Evolutionary conservation across 2,888 invertebrate genomes (phyloP).

Genomic region (Microplitis deprimator): DNA sequence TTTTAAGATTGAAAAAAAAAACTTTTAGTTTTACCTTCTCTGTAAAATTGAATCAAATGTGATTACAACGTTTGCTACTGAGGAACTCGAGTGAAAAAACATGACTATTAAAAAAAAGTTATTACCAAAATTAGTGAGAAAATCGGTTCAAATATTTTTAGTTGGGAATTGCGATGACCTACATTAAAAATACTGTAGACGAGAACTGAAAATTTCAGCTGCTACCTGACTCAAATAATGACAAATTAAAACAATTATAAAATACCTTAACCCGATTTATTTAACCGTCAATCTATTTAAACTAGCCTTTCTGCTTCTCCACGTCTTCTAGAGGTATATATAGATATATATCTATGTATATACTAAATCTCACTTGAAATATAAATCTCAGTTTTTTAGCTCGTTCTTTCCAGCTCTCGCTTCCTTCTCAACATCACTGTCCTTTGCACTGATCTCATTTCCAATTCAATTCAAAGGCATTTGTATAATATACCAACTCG

Average conservation of each 20-base stretch:
- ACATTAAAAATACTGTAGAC: no score
- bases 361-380: conserved; percentile 25
- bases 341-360: conserved; percentile 2
- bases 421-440: not conserved
- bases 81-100: no score
- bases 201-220: no score
- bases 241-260: not conserved
- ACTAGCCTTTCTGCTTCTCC: conserved; percentile 2
- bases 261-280: conserved; percentile 7
- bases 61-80: no score
- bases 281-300: conserved; percentile 28
- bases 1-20: no score
- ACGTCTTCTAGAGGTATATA: not conserved
- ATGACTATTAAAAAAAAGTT: no score
- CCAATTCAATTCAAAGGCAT: conserved; percentile 57
- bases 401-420: conserved; percentile 34
- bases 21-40: no score
- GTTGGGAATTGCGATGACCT: no score
- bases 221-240: not conserved
- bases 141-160: no score
- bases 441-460: conserved; percentile 56
- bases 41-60: no score
- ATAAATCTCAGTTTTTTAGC: conserved; percentile 43
- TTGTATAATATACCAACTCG: conserved; percentile 22
- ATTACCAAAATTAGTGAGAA: no score